These are phyloP conservation scores for mouse (Mus musculus) DNA, from an alignment of 2,113 vertebrate genomes.

Conservation along the genomic window DNA sequence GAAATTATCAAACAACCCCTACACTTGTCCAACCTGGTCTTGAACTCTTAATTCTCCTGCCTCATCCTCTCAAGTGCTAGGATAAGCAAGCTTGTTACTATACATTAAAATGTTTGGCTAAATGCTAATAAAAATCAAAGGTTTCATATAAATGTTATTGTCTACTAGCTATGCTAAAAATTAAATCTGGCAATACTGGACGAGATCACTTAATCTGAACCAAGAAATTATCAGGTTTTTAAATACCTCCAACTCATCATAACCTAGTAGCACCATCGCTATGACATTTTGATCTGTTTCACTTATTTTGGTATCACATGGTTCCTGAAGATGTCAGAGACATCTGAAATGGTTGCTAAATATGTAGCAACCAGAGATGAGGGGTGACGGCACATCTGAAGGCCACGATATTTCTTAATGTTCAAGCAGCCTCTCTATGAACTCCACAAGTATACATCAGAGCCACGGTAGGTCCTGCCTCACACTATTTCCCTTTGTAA, in stretches of 20 bases:
- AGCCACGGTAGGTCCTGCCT: not conserved
- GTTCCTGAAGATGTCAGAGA: conserved; percentile 14
- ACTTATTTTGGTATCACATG: not conserved
- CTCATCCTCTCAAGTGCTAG: not conserved
- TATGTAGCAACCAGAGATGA: not conserved
- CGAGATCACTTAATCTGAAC: conserved; percentile 1
- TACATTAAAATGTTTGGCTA: conserved; percentile 37
- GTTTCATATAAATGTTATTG: not conserved
- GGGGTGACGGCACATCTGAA: not conserved
- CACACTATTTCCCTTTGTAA: not conserved
- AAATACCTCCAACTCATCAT: not conserved
- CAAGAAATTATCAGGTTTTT: conserved; percentile 37
- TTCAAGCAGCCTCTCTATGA: not conserved
- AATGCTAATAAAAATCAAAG: conserved; percentile 13
- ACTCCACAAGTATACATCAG: not conserved
- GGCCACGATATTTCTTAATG: not conserved
- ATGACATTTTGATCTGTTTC: not conserved
- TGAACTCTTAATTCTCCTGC: not conserved
- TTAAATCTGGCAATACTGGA: not conserved
- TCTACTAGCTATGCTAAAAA: conserved; percentile 49
- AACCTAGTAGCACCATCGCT: not conserved
- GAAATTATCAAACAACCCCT: not conserved
- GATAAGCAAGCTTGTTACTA: not conserved
- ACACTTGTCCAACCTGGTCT: not conserved
- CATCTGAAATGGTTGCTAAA: conserved; percentile 35